These are phyloP conservation scores for Pelodiscus sinensis DNA, from an alignment of 2,113 vertebrate genomes.

Conservation along the genomic window DNA sequence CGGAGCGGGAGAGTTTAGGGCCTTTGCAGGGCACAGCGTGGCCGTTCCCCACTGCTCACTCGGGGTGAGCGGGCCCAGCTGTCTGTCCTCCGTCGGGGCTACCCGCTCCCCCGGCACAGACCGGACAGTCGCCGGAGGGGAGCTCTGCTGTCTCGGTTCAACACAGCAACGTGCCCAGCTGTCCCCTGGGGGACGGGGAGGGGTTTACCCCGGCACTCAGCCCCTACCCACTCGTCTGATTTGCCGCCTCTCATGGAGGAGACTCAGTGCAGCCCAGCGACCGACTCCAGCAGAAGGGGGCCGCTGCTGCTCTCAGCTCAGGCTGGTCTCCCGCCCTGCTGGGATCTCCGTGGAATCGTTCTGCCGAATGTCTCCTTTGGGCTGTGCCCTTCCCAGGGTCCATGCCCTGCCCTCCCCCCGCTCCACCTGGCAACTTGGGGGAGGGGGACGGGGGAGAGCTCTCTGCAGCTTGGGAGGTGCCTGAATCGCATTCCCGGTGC, in stretches of 20 bases:
- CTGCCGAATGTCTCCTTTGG: background rate
- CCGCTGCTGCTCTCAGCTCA: no score
- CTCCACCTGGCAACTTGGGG: background rate
- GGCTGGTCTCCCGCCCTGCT: no score
- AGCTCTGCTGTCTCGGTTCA: background rate
- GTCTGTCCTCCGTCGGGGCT: background rate
- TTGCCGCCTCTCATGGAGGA: no score
- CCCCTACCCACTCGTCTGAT: no score
- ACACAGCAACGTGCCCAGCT: background rate
- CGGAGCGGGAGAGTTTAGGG: no score
- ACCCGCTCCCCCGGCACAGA: background rate
- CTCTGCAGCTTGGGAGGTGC: background rate
- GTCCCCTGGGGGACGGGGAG: no score
- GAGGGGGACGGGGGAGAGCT: background rate
- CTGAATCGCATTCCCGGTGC: background rate
- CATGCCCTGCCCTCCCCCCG: background rate
- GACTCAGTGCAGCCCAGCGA: no score
- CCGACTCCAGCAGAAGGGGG: no score
- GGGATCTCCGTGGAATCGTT: background rate
- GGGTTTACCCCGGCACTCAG: no score
- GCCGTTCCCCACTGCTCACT: background rate
- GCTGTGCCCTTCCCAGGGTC: no score
- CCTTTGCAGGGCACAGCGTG: no score
- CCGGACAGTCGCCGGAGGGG: rapidly evolving
- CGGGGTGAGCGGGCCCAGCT: background rate